Evolutionary conservation across 2,113 vertebrate species (phyloP), one percentile per base, ranked within the genome.

Genomic region (Calypte anna): DNA sequence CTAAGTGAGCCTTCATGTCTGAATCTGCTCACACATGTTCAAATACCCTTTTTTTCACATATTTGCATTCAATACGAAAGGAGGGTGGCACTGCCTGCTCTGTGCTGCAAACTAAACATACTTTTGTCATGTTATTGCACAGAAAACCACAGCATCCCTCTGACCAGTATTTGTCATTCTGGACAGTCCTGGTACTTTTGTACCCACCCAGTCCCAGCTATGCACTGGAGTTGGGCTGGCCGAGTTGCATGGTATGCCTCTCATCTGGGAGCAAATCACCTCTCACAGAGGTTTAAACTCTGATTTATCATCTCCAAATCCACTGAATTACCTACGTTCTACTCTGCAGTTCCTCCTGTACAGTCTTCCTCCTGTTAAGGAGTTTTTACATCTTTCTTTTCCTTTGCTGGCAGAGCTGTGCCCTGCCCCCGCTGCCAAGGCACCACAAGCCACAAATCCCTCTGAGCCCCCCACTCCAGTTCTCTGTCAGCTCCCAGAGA

Each of bases 181-280:
- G 48, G 73, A 89, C 92, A 57, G 58, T 20, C 68, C 74, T 75
- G 28, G 38, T 5, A 9, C 20, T 84, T 63, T 33, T 25, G 25
- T 8, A 55, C 8, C 43, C 51, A 38, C 17, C 10, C 3, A 2
- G 53, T 40, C 36, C 43, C 51, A 58, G 50, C 17, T 31, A 38
- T 3, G 2, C 10, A 1, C 19, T 20, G 40, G 21, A 48, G 31
- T 1, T 7, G 9, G 12, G 40, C 30, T 40, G 62, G 14, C 20
- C 1, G 0, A 44, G 53, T 4, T 72, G 16, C 36, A 73, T 0
- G 6, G 43, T 10, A 9, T 2, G 12, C 5, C 20, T n/a, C 75
- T 77, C 2, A 1, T 18, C 36, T 5, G 44, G 36, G 19, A 68
- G 24, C 53, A 85, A 61, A 57, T 18, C 44, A 31, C 12, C 20